Percentiles rank a stretch among this genome's conserved stretches.
phyloP scores from a whole-genome alignment of 1,140 invertebrate species.

The Sweltsa coloradensis region DNA sequence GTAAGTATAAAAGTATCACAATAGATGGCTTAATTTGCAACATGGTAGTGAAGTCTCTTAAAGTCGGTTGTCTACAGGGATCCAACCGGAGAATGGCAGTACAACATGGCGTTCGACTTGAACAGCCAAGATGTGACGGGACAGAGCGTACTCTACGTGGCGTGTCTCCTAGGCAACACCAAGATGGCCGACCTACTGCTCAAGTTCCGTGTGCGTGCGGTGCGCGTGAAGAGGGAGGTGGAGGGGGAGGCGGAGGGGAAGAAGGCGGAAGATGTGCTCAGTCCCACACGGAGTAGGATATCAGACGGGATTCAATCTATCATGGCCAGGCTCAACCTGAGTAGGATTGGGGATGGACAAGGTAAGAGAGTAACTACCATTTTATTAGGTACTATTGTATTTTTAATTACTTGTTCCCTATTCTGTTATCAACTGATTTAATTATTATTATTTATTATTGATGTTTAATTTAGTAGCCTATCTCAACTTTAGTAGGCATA shows the following conservation, averaged over 20 bases:
- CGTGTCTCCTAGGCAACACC: conserved; percentile 70
- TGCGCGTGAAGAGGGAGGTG: conserved; percentile 28
- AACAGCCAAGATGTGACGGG: conserved; percentile 82
- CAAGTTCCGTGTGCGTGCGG: conserved; percentile 54
- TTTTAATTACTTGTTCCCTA: too few relatives aligned
- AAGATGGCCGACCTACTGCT: conserved; percentile 68
- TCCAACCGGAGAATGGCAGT: conserved; percentile 61
- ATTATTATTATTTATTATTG: too few relatives aligned
- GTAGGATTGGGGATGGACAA: neutral
- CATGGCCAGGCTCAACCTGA: conserved; percentile 65
- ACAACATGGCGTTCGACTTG: conserved; percentile 76
- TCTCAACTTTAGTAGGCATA: too few relatives aligned
- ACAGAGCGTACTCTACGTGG: conserved; percentile 79
- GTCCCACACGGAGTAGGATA: conserved; percentile 58
- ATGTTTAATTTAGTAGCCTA: too few relatives aligned
- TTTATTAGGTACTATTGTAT: too few relatives aligned
- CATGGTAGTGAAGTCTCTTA: too few relatives aligned
- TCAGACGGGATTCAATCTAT: conserved; percentile 79
- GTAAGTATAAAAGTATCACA: too few relatives aligned
- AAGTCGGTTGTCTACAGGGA: conserved; percentile 56
- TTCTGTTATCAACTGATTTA: too few relatives aligned
- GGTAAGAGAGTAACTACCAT: too few relatives aligned
- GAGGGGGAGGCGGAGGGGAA: conserved; percentile 13
- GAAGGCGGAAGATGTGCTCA: conserved; percentile 27
- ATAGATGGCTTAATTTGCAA: too few relatives aligned